phyloP scores from a whole-genome alignment of 2,888 invertebrate species.

The Drosophila yooni region DNA sequence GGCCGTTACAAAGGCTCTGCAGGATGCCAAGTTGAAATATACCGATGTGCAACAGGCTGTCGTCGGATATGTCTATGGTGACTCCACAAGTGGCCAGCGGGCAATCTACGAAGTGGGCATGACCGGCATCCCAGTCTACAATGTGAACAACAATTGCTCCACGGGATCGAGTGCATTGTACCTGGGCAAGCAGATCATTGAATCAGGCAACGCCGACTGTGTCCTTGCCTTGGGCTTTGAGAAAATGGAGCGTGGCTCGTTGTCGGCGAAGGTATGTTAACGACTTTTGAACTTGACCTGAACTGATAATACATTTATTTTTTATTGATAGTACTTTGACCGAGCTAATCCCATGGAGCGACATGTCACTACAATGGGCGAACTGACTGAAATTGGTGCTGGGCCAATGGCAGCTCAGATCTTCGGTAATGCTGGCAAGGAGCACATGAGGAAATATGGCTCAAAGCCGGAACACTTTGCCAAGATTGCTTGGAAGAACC shows the following conservation, averaged over 20 bases:
- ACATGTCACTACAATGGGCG: slow-evolving; percentile 93
- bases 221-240: slow-evolving; percentile 98
- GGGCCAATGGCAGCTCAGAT: slow-evolving; percentile 97
- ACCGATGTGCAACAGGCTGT: slow-evolving; percentile 93
- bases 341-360: slow-evolving; percentile 95
- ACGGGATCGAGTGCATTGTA: slow-evolving; percentile 97
- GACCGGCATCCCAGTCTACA: slow-evolving; percentile 98
- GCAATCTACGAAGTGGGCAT: slow-evolving; percentile 97
- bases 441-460: slow-evolving; percentile 94
- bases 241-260: slow-evolving; percentile 98
- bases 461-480: slow-evolving; percentile 97
- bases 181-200: slow-evolving; percentile 96
- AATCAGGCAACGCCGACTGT: slow-evolving; percentile 94
- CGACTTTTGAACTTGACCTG: background rate
- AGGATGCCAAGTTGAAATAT: slow-evolving; percentile 92
- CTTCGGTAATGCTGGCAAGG: slow-evolving; percentile 97
- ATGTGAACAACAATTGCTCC: slow-evolving; percentile 99
- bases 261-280: slow-evolving; percentile 88
- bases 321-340: slow-evolving; percentile 88
- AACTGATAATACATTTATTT: background rate
- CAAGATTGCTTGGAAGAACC: slow-evolving; percentile 99
- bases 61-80: slow-evolving; percentile 97
- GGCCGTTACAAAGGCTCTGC: slow-evolving; percentile 94
- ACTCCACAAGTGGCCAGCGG: slow-evolving; percentile 96
- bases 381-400: slow-evolving; percentile 91